Evolutionary conservation across 2,888 invertebrate genomes (phyloP).

Genomic region (Andrena trimmerana): DNA sequence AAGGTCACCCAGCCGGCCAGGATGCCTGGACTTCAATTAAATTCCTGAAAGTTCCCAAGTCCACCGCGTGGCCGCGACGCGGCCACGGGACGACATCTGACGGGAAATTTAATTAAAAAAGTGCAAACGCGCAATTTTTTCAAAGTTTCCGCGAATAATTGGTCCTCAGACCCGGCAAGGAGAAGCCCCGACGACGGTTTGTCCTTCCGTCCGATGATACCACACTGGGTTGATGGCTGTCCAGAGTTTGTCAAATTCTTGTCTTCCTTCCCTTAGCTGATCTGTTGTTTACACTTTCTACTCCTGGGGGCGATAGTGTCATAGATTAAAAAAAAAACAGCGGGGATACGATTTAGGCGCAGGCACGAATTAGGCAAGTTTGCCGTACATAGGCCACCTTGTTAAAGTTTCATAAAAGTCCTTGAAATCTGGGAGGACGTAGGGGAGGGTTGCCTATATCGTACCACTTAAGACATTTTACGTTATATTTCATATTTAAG

Average conservation of each 20-base stretch:
- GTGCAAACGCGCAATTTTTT: conserved; percentile 71
- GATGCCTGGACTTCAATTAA: conserved; percentile 71
- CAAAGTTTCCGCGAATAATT: conserved; percentile 62
- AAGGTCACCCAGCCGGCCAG: conserved; percentile 46
- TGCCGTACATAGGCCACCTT: no score
- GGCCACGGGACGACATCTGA: conserved; percentile 39
- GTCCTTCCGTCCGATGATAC: conserved; percentile 45
- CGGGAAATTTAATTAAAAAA: conserved; percentile 76
- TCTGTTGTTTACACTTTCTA: no score
- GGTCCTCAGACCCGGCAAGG: conserved; percentile 1
- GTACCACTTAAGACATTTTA: no score
- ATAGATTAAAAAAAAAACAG: no score
- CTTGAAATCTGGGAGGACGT: no score
- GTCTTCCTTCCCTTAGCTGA: background rate
- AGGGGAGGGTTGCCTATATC: no score
- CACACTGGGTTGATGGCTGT: background rate
- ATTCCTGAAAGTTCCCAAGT: conserved; percentile 72
- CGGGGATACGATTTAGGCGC: no score
- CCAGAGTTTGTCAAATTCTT: background rate
- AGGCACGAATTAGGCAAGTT: no score
- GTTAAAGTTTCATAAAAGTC: no score
- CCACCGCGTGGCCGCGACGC: conserved; percentile 67
- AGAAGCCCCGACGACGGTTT: conserved; percentile 31
- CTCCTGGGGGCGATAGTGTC: no score
- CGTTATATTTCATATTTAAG: no score